phyloP scores from a whole-genome alignment of 2,888 invertebrate genomes.

The Ormyrus pomaceus region DNA sequence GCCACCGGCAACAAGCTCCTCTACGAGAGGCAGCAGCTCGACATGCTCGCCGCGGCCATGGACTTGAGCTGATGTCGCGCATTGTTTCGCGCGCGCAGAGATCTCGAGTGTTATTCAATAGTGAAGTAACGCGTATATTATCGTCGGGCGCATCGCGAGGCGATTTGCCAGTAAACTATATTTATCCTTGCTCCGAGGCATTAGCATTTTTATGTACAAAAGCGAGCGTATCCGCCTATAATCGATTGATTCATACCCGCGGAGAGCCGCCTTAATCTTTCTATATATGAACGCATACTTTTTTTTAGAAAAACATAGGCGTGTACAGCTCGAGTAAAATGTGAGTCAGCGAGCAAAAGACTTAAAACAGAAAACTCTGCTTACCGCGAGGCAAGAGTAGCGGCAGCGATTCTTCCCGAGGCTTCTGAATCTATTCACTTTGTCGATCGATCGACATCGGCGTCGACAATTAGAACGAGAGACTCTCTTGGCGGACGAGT shows the following conservation, averaged over 20 bases:
- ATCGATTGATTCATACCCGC: too few relatives aligned
- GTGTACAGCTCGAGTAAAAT: neutral
- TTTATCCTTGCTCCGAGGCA: neutral
- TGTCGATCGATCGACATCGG: neutral
- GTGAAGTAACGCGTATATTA: neutral
- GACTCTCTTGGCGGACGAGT: too few relatives aligned
- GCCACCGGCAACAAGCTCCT: conserved; percentile 68
- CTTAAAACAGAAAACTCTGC: neutral
- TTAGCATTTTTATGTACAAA: conserved; percentile 27
- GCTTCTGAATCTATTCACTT: conserved; percentile 34
- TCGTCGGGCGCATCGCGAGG: too few relatives aligned
- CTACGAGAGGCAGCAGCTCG: conserved; percentile 60
- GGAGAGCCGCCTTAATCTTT: too few relatives aligned
- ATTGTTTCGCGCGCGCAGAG: neutral
- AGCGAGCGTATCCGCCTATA: conserved; percentile 7
- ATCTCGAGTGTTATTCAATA: neutral
- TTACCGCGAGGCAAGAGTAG: conserved; percentile 47
- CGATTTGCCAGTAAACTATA: too few relatives aligned
- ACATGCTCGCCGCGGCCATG: conserved; percentile 64
- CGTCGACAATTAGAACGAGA: too few relatives aligned
- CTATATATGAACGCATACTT: conserved; percentile 4
- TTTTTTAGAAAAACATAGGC: conserved; percentile 28
- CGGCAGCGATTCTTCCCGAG: conserved; percentile 39
- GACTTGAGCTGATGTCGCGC: conserved; percentile 50
- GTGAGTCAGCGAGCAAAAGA: too few relatives aligned